Base-by-base conservation (phyloP, 2,888 invertebrate species). In the Tricholauxania praeusta region DNA sequence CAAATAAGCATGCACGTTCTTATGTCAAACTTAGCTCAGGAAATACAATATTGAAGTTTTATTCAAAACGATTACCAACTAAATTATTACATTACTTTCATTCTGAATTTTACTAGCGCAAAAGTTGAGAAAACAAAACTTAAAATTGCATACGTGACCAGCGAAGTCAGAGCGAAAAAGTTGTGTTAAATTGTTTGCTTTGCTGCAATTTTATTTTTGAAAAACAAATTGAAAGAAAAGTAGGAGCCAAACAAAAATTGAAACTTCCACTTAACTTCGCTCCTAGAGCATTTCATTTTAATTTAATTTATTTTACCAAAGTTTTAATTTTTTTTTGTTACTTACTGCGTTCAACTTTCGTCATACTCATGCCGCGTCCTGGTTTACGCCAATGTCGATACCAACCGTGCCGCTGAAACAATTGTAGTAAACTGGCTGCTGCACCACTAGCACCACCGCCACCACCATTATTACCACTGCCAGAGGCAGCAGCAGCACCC, bases 311-410 rank as follows among this genome's bases (percentile, higher is more conserved):
- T 39, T 39, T 10, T 39, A 15, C 53, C 8, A 12, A 53, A 17
- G 1, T 53, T 53, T 3, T 52, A 17, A n/a, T 47, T 3, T 19
- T 59, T 48, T 17, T 57, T 59, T 62, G 12, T 57, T 39, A 90
- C 91, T 92, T 87, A 93, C 93, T 93, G 89, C 93, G 90, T 87
- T 93, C 93, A 72, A 93, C 91, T 85, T 92, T 93, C 28, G 93
- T 92, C 92, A 93, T 93, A 87, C 92, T 92, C 86, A 92, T 90
- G 74, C 84, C 85, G 78, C 92, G 91, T 78, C 91, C 91, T 78
- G 89, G 87, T 78, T 91, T 90, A 75, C 91, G 90, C 90, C 92
- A 92, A 81, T 92, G 91, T 80, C 90, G 90, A 78, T 92, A 89
- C 82, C 93, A 90, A 89, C 85, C 89, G 87, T 80, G 91, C 89